phyloP scores from a whole-genome alignment of 2,113 vertebrate genomes.

The Tachysurus fulvidraco region DNA sequence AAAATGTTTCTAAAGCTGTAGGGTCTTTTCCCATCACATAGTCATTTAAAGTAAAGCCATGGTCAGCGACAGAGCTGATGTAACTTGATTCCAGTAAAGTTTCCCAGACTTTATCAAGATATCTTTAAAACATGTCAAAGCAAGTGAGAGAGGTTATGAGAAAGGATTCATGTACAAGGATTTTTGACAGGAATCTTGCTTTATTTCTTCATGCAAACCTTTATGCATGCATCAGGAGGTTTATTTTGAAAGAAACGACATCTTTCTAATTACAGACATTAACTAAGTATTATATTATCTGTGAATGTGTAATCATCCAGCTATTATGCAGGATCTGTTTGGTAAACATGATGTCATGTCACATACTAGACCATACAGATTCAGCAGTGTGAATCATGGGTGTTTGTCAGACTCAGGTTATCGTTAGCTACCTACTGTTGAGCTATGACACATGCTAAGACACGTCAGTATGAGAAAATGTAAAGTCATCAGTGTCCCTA shows the following conservation, averaged over 20 bases:
- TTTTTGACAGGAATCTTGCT: constrained; percentile 5
- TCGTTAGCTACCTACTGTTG: background rate
- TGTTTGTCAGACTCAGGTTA: background rate
- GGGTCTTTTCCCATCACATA: background rate
- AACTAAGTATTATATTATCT: background rate
- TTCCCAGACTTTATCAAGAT: constrained; percentile 33
- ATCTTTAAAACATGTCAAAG: constrained; percentile 46
- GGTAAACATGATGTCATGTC: background rate
- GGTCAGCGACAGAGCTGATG: background rate
- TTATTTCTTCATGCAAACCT: constrained; percentile 2
- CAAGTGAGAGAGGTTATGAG: constrained; percentile 21
- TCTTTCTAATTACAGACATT: background rate
- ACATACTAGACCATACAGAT: background rate
- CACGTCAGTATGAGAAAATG: constrained; percentile 4
- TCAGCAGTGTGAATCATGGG: background rate
- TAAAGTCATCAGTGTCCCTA: constrained; percentile 10
- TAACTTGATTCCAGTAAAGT: constrained; percentile 27
- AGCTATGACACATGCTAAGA: background rate
- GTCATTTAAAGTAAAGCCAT: background rate
- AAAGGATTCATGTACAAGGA: constrained; percentile 2
- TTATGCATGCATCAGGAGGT: background rate
- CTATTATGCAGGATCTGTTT: background rate
- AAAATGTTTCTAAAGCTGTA: background rate
- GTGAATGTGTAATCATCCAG: background rate
- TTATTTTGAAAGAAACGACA: background rate